A percentile compares a stretch with the other conserved stretches of the same genome.
Evolutionary conservation across 2,888 invertebrate genomes (phyloP).

Genomic region (Yponomeuta plumbellus): DNA sequence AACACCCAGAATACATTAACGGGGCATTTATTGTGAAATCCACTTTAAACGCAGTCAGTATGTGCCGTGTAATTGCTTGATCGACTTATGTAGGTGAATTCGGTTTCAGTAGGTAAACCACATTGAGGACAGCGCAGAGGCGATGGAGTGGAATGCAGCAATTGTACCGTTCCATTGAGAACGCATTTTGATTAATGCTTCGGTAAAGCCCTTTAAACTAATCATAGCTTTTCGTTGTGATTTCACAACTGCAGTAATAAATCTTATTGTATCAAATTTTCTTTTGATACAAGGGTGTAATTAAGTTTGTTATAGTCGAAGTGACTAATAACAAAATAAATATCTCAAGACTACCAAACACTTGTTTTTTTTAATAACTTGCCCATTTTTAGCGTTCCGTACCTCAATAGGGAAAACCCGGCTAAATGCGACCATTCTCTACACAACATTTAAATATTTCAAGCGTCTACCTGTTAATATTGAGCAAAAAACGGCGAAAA

Average conservation of each 20-base stretch:
- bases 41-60: background rate
- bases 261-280: constrained; percentile 37
- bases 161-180: constrained; percentile 13
- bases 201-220: constrained; percentile 46
- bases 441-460: too few species aligned
- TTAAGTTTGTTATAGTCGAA: constrained; percentile 22
- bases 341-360: too few species aligned
- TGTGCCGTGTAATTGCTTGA: background rate
- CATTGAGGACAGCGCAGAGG: background rate
- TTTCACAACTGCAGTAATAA: constrained; percentile 51
- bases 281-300: constrained; percentile 34
- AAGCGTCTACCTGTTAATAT: too few species aligned
- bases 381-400: too few species aligned
- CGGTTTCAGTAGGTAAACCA: constrained; percentile 1
- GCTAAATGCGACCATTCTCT: too few species aligned
- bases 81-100: constrained; percentile 1
- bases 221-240: constrained; percentile 48
- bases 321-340: too few species aligned
- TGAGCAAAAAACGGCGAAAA: too few species aligned
- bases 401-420: too few species aligned
- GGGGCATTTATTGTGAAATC: background rate
- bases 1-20: constrained; percentile 1
- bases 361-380: too few species aligned
- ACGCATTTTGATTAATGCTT: constrained; percentile 45
- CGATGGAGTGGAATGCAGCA: background rate